phyloP scores from a whole-genome alignment of 1,140 invertebrate species.

The Sitophilus oryzae region DNA sequence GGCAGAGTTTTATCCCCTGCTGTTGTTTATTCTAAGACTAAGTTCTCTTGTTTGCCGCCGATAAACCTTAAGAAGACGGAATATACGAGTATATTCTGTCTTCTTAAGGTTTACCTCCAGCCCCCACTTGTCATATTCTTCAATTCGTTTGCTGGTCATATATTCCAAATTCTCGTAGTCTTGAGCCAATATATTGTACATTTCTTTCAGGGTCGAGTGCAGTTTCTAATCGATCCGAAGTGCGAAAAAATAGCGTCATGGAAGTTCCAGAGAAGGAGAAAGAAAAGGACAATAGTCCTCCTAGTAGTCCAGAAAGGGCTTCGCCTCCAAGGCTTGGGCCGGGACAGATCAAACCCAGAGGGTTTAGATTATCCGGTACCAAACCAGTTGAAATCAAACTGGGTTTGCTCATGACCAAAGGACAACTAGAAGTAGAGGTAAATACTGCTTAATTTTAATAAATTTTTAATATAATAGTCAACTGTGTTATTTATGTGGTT shows the following conservation, averaged over 20 bases:
- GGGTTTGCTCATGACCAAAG: slow-evolving; percentile 83
- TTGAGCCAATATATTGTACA: too few relatives aligned
- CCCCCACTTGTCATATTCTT: too few relatives aligned
- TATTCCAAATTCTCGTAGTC: too few relatives aligned
- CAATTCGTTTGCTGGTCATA: too few relatives aligned
- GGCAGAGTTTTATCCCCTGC: too few relatives aligned
- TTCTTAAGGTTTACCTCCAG: too few relatives aligned
- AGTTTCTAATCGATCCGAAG: slow-evolving; percentile 27
- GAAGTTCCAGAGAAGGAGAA: slow-evolving; percentile 37
- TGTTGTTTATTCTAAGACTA: too few relatives aligned
- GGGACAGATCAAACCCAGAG: slow-evolving; percentile 70
- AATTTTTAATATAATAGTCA: too few relatives aligned
- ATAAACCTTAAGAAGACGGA: too few relatives aligned
- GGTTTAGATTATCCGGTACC: slow-evolving; percentile 59
- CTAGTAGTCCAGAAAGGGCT: slow-evolving; percentile 44
- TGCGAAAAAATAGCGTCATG: slow-evolving; percentile 38
- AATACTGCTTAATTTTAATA: background rate
- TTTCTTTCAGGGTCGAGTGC: slow-evolving; percentile 27
- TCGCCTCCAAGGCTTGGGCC: slow-evolving; percentile 57
- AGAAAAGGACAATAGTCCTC: slow-evolving; percentile 45
- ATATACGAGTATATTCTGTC: too few relatives aligned
- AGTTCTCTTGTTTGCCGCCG: too few relatives aligned
- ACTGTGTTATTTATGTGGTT: too few relatives aligned
- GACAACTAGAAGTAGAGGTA: slow-evolving; percentile 85
- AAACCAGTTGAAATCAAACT: slow-evolving; percentile 77